A percentile compares a stretch with the other conserved stretches of the same genome.
phyloP scores from a whole-genome alignment of 2,113 vertebrate species.

The Lathamus discolor region DNA sequence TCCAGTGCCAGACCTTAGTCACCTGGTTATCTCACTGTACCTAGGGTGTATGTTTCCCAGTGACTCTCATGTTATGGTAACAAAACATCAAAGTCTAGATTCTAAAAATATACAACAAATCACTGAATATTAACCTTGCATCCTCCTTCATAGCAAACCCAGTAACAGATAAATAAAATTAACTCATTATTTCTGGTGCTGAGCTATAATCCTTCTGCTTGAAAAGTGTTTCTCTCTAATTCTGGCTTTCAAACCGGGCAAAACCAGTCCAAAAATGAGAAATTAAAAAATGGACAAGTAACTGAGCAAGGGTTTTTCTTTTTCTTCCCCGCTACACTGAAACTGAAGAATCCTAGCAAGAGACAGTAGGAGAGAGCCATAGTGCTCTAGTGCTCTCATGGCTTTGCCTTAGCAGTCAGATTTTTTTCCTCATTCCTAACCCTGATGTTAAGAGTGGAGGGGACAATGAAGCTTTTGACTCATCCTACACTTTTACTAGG shows the following conservation, averaged over 20 bases:
- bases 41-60: background rate
- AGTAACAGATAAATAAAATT: background rate
- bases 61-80: background rate
- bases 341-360: background rate
- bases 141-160: background rate
- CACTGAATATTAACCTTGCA: background rate
- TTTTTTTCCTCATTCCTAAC: slow-evolving; percentile 14
- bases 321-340: background rate
- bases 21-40: background rate
- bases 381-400: fast-evolving
- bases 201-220: background rate
- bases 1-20: background rate
- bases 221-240: background rate
- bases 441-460: background rate
- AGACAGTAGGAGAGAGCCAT: fast-evolving
- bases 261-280: background rate
- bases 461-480: background rate
- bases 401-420: background rate
- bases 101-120: background rate
- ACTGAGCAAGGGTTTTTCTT: background rate
- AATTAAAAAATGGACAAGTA: background rate
- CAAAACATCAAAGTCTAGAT: background rate
- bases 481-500: background rate
- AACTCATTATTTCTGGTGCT: background rate
- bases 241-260: background rate